phyloP scores from a whole-genome alignment of 2,888 invertebrate species.

The Drosophila siamana region DNA sequence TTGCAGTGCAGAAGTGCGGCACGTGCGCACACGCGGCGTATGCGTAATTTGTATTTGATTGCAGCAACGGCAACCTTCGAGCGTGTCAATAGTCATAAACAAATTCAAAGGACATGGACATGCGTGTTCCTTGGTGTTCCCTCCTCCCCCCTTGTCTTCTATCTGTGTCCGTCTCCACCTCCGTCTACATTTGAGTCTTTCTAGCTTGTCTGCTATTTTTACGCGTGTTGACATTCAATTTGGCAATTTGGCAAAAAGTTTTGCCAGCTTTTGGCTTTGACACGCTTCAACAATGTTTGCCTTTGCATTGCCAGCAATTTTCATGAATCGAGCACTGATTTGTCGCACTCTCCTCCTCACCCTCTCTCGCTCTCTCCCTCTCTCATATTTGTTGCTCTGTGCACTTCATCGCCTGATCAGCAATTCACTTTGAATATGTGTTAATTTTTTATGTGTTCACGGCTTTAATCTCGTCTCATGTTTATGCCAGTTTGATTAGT shows the following conservation, averaged over 20 bases:
- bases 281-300: slow-evolving; percentile 59
- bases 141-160: slow-evolving; percentile 3
- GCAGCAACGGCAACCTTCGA: slow-evolving; percentile 48
- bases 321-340: slow-evolving; percentile 78
- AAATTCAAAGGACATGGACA: slow-evolving; percentile 71
- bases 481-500: slow-evolving; percentile 70
- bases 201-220: slow-evolving; percentile 64
- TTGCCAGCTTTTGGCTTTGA: slow-evolving; percentile 62
- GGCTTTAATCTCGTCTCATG: slow-evolving; percentile 43
- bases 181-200: too few relatives aligned
- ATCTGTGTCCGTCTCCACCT: background rate
- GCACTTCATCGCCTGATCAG: background rate
- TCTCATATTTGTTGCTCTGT: too few relatives aligned
- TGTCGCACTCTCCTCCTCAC: slow-evolving; percentile 17
- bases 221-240: slow-evolving; percentile 82
- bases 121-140: slow-evolving; percentile 40
- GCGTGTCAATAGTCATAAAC: slow-evolving; percentile 74
- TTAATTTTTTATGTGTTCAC: slow-evolving; percentile 57
- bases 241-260: slow-evolving; percentile 77
- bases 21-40: slow-evolving; percentile 68
- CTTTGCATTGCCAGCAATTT: slow-evolving; percentile 64
- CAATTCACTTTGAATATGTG: slow-evolving; percentile 69
- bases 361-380: background rate
- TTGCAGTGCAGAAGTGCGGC: slow-evolving; percentile 39
- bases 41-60: slow-evolving; percentile 76